A percentile compares a stretch with the other conserved stretches of the same genome.
Conservation (phyloP, 2,113 vertebrate genomes). For the Chlorodrepanis virens region DNA sequence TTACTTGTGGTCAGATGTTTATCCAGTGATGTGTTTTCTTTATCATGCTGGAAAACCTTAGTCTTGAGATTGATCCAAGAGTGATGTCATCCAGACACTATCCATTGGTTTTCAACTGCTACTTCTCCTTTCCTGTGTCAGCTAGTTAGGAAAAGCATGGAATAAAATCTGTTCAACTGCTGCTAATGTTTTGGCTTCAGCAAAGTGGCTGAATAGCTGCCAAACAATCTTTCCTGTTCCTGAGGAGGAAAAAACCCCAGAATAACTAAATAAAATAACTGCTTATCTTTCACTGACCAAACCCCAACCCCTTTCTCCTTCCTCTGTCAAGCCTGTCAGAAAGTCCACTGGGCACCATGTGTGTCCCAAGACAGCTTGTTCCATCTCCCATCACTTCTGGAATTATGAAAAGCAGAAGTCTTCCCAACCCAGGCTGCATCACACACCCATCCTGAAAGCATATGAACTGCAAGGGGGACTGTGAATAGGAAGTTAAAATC, state of each 20-base stretch:
- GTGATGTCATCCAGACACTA: background rate
- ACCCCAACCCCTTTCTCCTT: background rate
- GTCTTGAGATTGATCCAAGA: constrained; percentile 23
- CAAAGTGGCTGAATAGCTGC: background rate
- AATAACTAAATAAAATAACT: background rate
- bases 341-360: background rate
- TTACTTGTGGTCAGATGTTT: constrained; percentile 32
- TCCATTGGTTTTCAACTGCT: background rate
- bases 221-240: background rate
- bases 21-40: constrained; percentile 34
- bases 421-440: background rate
- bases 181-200: constrained; percentile 2
- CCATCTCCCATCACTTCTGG: background rate
- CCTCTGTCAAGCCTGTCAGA: background rate
- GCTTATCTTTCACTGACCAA: background rate
- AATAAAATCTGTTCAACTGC: background rate
- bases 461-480: background rate
- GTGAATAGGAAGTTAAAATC: background rate
- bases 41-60: constrained; percentile 14
- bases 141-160: background rate
- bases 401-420: background rate
- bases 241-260: background rate
- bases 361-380: background rate
- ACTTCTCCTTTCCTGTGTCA: constrained; percentile 22
- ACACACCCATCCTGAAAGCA: background rate